Conservation (phyloP, 1,140 invertebrate species). For the Hycleus cichorii region DNA sequence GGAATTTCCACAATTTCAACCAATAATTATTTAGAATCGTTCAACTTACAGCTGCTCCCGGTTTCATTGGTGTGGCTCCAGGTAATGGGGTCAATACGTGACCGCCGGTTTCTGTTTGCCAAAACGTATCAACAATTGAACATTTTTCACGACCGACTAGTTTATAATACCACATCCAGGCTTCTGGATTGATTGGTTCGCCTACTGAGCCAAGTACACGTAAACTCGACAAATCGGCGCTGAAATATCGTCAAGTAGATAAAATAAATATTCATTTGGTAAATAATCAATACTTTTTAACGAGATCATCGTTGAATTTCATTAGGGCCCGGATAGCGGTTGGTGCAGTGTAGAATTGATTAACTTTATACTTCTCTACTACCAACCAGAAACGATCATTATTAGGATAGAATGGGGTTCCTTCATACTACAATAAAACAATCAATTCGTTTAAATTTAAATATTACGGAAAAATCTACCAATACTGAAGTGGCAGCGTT, state of each 20-base stretch:
- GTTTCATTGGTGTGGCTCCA: slow-evolving; percentile 91
- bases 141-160: slow-evolving; percentile 73
- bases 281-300: slow-evolving; percentile 45
- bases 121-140: slow-evolving; percentile 96
- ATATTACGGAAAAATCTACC: slow-evolving; percentile 47
- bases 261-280: background rate
- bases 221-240: slow-evolving; percentile 55
- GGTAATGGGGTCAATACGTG: slow-evolving; percentile 92
- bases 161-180: slow-evolving; percentile 96
- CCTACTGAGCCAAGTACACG: slow-evolving; percentile 90
- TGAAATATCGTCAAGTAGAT: slow-evolving; percentile 26
- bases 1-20: background rate
- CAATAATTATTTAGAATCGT: background rate
- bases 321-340: slow-evolving; percentile 95
- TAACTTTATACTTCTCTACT: slow-evolving; percentile 90
- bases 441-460: too few relatives aligned
- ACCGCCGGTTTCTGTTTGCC: slow-evolving; percentile 98
- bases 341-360: slow-evolving; percentile 96
- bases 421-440: slow-evolving; percentile 76
- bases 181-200: slow-evolving; percentile 96
- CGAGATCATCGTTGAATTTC: slow-evolving; percentile 79
- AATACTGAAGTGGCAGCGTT: slow-evolving; percentile 90
- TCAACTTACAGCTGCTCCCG: slow-evolving; percentile 83
- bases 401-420: slow-evolving; percentile 84
- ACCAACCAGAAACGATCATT: slow-evolving; percentile 89